These are phyloP conservation scores for Bubo bubo DNA, from an alignment of 2,113 vertebrate genomes.

Conservation along the genomic window DNA sequence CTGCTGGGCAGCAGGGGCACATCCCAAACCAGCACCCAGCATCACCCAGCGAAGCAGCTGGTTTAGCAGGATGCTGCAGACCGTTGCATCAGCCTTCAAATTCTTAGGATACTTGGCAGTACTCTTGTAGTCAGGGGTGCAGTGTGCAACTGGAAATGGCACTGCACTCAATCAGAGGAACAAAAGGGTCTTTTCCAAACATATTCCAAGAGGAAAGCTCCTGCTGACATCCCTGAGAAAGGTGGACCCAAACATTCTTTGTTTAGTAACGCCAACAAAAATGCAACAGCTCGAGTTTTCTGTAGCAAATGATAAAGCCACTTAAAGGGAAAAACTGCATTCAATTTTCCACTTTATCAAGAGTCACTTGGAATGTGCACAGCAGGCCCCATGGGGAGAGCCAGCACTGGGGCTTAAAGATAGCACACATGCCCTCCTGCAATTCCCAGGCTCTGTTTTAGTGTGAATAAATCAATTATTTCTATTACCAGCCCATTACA, in stretches of 20 bases:
- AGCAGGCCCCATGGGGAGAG: not conserved
- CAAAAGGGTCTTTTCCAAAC: not conserved
- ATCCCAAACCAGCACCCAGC: not conserved
- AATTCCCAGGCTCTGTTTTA: not conserved
- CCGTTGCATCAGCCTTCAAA: not conserved
- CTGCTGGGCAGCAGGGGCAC: not conserved
- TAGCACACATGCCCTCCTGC: not conserved
- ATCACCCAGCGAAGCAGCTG: not conserved
- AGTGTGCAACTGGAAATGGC: not conserved
- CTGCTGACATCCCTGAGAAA: not conserved
- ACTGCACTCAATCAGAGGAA: not conserved
- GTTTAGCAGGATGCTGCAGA: not conserved
- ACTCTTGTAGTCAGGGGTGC: not conserved
- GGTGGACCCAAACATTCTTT: accelerated
- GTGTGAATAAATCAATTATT: not conserved
- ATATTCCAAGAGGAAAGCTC: not conserved
- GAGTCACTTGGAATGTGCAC: not conserved
- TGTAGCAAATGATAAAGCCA: not conserved
- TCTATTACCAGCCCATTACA: not conserved
- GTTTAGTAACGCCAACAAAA: not conserved
- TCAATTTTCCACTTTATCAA: not conserved
- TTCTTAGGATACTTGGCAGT: not conserved
- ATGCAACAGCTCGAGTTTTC: not conserved
- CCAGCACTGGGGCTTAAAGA: not conserved
- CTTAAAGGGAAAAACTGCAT: not conserved